Evolutionary conservation across 1,140 invertebrate genomes (phyloP).

Genomic region (Leptinotarsa defecta): DNA sequence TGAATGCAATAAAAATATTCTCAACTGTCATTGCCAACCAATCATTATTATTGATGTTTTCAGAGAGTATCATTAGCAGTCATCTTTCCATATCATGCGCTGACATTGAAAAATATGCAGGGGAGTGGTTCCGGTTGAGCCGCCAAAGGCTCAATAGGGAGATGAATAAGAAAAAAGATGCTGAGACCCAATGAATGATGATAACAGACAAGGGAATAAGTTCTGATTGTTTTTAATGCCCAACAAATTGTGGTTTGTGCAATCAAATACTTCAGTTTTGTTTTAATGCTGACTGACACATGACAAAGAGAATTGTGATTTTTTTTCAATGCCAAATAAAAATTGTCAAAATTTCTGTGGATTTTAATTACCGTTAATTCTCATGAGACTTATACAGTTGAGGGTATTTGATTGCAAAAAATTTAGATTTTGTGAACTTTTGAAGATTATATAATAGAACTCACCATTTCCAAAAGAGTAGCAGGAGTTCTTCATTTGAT

Average conservation of each 20-base stretch:
- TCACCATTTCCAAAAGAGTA: no score
- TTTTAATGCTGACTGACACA: no score
- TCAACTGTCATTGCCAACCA: constrained; percentile 8
- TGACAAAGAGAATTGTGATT: no score
- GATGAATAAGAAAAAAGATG: background rate
- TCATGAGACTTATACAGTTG: no score
- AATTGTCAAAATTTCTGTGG: no score
- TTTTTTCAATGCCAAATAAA: no score
- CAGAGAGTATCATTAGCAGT: constrained; percentile 6
- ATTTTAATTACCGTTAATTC: no score
- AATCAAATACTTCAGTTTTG: background rate
- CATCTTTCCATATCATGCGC: background rate
- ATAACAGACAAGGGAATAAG: background rate
- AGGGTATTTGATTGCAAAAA: no score
- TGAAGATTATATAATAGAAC: no score
- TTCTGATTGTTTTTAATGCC: background rate
- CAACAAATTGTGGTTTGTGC: background rate
- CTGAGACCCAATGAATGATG: background rate
- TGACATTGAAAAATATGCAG: constrained; percentile 12
- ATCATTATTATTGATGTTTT: constrained; percentile 17
- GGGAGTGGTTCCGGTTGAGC: constrained; percentile 14
- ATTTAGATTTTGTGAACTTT: no score
- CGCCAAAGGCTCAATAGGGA: constrained; percentile 14
- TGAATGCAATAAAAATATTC: background rate
- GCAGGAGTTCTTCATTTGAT: no score